Conservation (phyloP, 2,113 vertebrate genomes). For the Lamprologus ornatipinnis region DNA sequence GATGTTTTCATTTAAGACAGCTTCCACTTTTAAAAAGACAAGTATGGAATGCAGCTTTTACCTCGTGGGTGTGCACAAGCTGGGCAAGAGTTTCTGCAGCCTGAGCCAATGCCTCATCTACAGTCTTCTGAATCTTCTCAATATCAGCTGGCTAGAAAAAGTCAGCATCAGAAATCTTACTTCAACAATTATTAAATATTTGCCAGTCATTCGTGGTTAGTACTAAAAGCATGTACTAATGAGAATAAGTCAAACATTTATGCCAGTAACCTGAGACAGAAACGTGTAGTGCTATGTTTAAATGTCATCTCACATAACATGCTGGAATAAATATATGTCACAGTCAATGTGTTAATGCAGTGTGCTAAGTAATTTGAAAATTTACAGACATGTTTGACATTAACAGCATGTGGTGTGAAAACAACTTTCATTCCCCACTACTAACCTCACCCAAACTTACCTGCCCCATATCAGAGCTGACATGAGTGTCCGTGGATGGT, state of each 20-base stretch:
- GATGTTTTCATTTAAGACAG: neutral
- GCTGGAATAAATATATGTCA: neutral
- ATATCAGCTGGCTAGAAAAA: neutral
- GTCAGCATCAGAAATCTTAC: neutral
- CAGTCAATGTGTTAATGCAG: neutral
- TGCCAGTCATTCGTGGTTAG: neutral
- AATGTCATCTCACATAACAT: neutral
- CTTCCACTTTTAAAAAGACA: neutral
- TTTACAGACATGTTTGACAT: neutral
- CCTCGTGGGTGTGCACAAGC: conserved; percentile 52
- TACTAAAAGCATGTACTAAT: neutral
- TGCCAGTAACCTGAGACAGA: neutral
- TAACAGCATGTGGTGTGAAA: neutral
- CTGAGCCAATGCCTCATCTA: conserved; percentile 50
- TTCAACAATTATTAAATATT: neutral
- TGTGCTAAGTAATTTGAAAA: neutral
- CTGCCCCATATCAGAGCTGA: neutral
- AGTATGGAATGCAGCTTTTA: neutral
- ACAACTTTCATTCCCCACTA: neutral
- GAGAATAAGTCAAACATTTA: neutral
- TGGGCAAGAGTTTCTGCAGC: conserved; percentile 43
- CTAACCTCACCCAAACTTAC: neutral
- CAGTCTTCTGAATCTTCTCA: neutral
- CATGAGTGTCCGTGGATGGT: neutral
- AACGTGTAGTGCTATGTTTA: neutral